Evolutionary conservation across 2,888 invertebrate species (phyloP).

Genomic region (Pasiphila rectangulata): DNA sequence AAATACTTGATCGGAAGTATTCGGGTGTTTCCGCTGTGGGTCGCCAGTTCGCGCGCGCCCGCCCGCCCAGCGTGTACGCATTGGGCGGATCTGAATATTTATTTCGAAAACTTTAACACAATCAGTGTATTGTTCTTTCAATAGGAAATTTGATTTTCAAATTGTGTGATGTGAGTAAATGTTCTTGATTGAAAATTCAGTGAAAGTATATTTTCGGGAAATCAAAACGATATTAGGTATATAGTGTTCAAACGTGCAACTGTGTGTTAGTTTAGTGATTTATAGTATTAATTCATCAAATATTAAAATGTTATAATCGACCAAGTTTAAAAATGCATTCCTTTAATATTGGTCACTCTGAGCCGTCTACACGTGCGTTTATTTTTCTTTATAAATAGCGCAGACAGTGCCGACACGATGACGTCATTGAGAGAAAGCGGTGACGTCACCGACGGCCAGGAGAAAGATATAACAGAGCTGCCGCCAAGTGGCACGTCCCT

Average conservation of each 20-base stretch:
- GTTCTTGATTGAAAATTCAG: neutral
- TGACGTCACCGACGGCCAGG: slow-evolving; percentile 53
- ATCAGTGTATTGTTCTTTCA: neutral
- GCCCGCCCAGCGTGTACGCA: slow-evolving; percentile 67
- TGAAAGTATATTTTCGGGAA: slow-evolving; percentile 3
- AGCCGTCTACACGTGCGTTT: slow-evolving; percentile 63
- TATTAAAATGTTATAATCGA: too few relatives aligned
- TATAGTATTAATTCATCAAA: too few relatives aligned
- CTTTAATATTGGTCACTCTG: slow-evolving; percentile 50
- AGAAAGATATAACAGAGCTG: slow-evolving; percentile 57
- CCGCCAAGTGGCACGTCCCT: slow-evolving; percentile 69
- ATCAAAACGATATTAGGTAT: neutral
- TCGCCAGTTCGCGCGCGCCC: slow-evolving; percentile 63
- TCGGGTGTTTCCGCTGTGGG: slow-evolving; percentile 57
- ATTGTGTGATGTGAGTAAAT: neutral
- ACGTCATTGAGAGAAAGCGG: slow-evolving; percentile 61
- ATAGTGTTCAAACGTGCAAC: slow-evolving; percentile 21
- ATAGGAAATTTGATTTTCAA: neutral
- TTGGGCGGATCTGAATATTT: slow-evolving; percentile 53
- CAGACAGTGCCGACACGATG: slow-evolving; percentile 55
- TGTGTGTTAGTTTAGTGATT: slow-evolving; percentile 20
- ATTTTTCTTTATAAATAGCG: slow-evolving; percentile 74
- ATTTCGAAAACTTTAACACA: slow-evolving; percentile 17
- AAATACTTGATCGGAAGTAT: slow-evolving; percentile 66
- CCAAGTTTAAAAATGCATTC: slow-evolving; percentile 59